Evolutionary conservation across 2,113 vertebrate genomes (phyloP), one percentile per base, ranked within the genome.

Genomic region (Aleadryas rufinucha): DNA sequence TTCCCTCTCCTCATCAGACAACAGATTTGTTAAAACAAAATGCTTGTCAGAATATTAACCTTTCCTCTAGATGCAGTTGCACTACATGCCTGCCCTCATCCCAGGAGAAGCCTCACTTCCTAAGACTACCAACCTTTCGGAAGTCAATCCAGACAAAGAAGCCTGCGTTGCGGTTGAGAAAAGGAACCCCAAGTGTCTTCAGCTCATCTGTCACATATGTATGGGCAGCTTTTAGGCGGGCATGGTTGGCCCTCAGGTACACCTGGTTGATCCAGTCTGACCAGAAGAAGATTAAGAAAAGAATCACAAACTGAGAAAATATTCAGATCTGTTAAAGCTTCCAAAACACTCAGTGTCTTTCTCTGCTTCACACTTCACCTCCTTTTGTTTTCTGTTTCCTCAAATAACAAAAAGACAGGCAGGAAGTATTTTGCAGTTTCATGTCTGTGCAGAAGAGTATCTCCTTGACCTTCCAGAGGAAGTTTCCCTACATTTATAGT

Each of bases 71-170:
- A 57, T 1, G 5, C 52, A 63, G 65, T 4, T 52, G 75, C 45
- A 52, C 14, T 23, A 26, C 0, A 2, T 21, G 23, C 16, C 66
- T 83, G 50, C 71, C 45, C 54, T 84, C 47, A 52, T 16, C 28
- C 52, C 47, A 15, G 41, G 27, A 85, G 64, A 64, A 75, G 68
- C 10, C 24, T 63, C 37, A 14, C 28, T 42, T 59, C 66, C 49
- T 14, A 49, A 24, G 52, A 13, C 20, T 8, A 44, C 95, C 96
- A 94, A 99, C 99, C 99, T 99, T 99, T 85, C 99, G 98, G 95
- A 99, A 97, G 89, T 99, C 99, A 6, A 98, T 98, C 99, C 99
- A 99, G 85, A 99, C 97, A 88, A 98, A 99, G 94, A 99, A 98
- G 33, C 99, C 97, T 1, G 99, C 98, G 2, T 98, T 97, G 12